phyloP scores from a whole-genome alignment of 1,140 invertebrate genomes.

The Lepidurus couesii region DNA sequence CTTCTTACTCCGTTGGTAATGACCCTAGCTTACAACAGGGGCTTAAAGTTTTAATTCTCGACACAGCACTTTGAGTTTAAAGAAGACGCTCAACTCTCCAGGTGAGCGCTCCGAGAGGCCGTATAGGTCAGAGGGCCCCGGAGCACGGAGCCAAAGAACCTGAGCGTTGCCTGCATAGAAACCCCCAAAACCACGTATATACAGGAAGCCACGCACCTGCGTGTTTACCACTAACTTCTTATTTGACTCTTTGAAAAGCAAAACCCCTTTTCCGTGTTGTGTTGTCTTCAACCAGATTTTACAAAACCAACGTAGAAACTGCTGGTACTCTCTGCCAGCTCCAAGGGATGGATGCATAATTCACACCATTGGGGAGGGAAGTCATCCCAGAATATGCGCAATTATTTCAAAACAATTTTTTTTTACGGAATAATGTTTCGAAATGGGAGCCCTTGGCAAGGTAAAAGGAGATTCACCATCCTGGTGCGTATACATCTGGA shows the following conservation, averaged over 20 bases:
- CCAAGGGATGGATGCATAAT: not conserved
- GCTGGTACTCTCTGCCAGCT: too few relatives aligned
- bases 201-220: constrained; percentile 20
- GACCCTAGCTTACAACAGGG: not conserved
- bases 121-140: constrained; percentile 20
- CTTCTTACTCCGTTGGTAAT: not conserved
- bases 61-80: not conserved
- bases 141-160: constrained; percentile 20
- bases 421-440: not conserved
- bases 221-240: constrained; percentile 22
- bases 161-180: constrained; percentile 3
- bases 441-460: not conserved
- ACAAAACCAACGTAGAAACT: not conserved
- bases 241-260: constrained; percentile 9
- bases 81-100: not conserved
- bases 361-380: not conserved
- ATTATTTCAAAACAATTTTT: not conserved
- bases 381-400: not conserved
- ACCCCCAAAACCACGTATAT: not conserved
- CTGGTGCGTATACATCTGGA: not conserved
- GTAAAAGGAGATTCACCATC: not conserved
- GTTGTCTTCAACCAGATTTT: not conserved
- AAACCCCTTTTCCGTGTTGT: constrained; percentile 6
- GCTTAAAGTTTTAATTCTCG: not conserved
- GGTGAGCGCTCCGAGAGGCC: constrained; percentile 11